Percentiles rank a stretch among this genome's conserved stretches.
Evolutionary conservation across 2,113 vertebrate species (phyloP).

Genomic region (Megatriorchis doriae): DNA sequence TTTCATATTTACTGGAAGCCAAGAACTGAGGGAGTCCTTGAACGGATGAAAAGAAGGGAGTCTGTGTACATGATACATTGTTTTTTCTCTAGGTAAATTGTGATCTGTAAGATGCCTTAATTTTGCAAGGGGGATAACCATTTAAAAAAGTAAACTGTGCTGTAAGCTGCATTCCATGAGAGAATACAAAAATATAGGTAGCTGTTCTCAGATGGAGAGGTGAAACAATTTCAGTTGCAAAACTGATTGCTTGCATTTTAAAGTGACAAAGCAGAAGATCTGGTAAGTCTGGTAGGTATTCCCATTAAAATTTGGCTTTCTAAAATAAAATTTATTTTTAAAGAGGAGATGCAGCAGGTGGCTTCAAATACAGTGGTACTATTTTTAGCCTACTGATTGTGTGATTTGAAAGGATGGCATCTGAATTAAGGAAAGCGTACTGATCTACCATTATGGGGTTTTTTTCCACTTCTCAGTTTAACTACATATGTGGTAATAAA

Average conservation of each 20-base stretch:
- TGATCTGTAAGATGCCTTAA: neutral
- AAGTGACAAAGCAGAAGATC: neutral
- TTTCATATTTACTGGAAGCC: neutral
- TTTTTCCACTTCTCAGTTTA: neutral
- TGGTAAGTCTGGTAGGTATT: neutral
- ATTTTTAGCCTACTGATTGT: neutral
- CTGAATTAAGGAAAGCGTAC: neutral
- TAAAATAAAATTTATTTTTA: neutral
- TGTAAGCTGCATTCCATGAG: neutral
- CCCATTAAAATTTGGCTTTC: neutral
- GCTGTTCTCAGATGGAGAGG: neutral
- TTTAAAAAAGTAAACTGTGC: neutral
- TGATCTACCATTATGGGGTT: accelerated
- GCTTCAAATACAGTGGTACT: neutral
- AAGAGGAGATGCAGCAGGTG: neutral
- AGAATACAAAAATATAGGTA: neutral
- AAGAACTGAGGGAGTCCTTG: neutral
- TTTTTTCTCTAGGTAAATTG: neutral
- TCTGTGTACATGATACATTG: accelerated
- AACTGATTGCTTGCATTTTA: neutral
- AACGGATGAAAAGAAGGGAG: neutral
- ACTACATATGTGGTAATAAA: neutral
- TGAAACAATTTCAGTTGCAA: neutral
- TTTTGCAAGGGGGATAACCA: neutral
- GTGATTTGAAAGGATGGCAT: neutral